Base-by-base conservation (phyloP, 2,113 vertebrate genomes). In the Scatophagus argus region DNA sequence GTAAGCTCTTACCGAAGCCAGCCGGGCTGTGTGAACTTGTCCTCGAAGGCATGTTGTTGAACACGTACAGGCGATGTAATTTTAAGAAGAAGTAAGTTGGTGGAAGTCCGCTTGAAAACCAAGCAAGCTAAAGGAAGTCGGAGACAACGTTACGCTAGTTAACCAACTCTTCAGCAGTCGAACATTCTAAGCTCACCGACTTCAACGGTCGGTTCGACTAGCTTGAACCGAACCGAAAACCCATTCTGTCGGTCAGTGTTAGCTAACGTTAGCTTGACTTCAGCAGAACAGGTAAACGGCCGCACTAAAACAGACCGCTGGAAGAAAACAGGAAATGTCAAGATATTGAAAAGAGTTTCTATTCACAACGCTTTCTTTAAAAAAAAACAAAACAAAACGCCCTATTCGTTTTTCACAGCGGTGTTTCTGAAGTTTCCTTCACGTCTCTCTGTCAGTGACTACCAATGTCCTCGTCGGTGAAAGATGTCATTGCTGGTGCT, bases 401-500 rank as follows among this genome's bases (percentile, higher is more conserved):
- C n/a, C n/a, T n/a, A n/a, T n/a, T n/a, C n/a, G n/a, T n/a, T n/a
- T n/a, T n/a, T n/a, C n/a, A 12, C 67, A 9, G 25, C 36, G 0
- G 63, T 25, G n/a, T 63, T 72, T 60, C 34, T 39, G 55, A 66
- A 85, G 85, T 84, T 87, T 29, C 2, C 44, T 29, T 2, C 44
- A 63, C 17, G 62, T 55, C 27, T 61, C 60, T 23, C 14, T 32
- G 77, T 87, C 71, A 27, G 41, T 32, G 44, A 17, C 47, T 36
- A 8, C 27, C 41, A 25, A 46, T 19, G 76, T 84, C 79, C 74
- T 63, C 68, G 21, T 69, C 47, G 34, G 79, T 41, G 4, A 56
- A 83, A 82, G 61, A 60, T 86, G 88, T 91, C 81, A 83, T 17
- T 58, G 77, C 54, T 83, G 87, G 87, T 84, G 81, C 85, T 80